These are phyloP conservation scores for Wiebesia pumilae DNA, from an alignment of 1,140 invertebrate genomes.

Conservation along the genomic window DNA sequence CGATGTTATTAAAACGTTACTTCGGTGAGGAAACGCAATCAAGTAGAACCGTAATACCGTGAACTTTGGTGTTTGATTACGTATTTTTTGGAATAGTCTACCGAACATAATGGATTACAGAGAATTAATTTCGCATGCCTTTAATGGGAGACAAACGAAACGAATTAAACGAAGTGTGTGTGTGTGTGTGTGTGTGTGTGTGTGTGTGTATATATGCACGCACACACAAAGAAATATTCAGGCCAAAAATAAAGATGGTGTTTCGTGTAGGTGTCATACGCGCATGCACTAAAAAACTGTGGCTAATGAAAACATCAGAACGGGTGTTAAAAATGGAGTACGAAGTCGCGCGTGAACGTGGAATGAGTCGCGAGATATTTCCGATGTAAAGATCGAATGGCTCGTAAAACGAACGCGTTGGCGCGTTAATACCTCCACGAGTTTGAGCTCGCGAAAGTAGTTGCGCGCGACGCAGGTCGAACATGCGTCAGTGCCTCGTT, in stretches of 20 bases:
- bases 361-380: neutral
- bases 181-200: too few species aligned
- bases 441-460: neutral
- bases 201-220: neutral
- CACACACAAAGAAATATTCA: neutral
- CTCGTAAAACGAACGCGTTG: neutral
- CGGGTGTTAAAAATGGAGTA: neutral
- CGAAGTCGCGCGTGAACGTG: neutral
- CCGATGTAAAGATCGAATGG: neutral
- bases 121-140: too few species aligned
- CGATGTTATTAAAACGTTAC: too few species aligned
- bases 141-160: neutral
- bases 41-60: too few species aligned
- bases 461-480: neutral
- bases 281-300: neutral
- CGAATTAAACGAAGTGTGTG: too few species aligned
- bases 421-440: neutral
- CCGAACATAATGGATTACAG: too few species aligned
- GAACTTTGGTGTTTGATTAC: too few species aligned
- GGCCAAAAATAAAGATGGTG: slow-evolving; percentile 4
- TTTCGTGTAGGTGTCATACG: neutral
- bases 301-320: neutral
- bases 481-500: too few species aligned
- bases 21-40: too few species aligned
- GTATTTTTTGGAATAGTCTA: too few species aligned